These are phyloP conservation scores for Wasmannia auropunctata DNA, from an alignment of 1,140 invertebrate species.

Conservation along the genomic window DNA sequence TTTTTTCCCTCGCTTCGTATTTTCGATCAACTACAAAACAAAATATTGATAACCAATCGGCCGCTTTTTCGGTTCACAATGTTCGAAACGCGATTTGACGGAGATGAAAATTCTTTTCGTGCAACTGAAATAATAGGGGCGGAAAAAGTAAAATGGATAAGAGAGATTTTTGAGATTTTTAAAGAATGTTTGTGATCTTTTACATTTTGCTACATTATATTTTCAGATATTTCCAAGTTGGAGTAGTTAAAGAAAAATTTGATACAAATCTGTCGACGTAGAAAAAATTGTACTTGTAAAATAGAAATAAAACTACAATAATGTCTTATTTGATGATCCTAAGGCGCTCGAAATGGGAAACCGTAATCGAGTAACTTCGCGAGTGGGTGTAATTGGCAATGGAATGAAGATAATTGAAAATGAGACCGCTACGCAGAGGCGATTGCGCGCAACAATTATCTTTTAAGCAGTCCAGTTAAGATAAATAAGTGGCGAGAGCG, in stretches of 20 bases:
- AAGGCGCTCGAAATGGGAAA: background rate
- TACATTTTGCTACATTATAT: background rate
- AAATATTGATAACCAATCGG: background rate
- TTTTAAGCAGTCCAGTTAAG: background rate
- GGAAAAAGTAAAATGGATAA: background rate
- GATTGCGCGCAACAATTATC: slow-evolving; percentile 41
- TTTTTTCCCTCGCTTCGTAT: background rate
- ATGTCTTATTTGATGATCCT: background rate
- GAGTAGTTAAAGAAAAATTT: background rate
- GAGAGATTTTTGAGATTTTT: background rate
- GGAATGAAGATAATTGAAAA: slow-evolving; percentile 47
- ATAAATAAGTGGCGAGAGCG: slow-evolving; percentile 23
- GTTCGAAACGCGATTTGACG: background rate
- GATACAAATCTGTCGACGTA: background rate
- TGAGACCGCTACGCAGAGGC: background rate
- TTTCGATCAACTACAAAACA: background rate
- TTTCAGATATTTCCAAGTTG: background rate
- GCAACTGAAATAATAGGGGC: background rate
- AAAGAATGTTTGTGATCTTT: background rate
- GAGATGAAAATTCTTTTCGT: background rate
- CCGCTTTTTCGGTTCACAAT: background rate
- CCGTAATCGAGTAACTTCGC: background rate
- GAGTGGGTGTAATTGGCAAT: slow-evolving; percentile 29
- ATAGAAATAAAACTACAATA: slow-evolving; percentile 5
- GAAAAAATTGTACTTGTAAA: background rate